Conservation (phyloP, 2,113 vertebrate genomes). For the Emberiza fucata region DNA sequence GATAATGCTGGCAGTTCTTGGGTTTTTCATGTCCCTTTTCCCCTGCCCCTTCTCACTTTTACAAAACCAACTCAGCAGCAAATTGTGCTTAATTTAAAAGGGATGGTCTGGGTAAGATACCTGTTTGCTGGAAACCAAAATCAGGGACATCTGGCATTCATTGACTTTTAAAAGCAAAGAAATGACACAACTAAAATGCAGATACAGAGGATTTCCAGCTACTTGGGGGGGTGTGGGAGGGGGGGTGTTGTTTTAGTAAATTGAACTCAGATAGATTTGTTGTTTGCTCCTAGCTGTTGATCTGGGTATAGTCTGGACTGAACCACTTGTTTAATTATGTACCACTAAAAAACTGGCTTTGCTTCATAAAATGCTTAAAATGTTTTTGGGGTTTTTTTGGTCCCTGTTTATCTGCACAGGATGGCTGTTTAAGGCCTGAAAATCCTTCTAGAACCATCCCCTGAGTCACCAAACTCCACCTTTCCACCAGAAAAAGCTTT, state of each 20-base stretch:
- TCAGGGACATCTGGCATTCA: conserved; percentile 49
- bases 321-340: neutral
- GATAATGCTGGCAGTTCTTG: neutral
- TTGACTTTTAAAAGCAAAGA: conserved; percentile 40
- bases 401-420: neutral
- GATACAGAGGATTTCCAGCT: conserved; percentile 34
- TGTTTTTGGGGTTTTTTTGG: neutral
- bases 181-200: conserved; percentile 43
- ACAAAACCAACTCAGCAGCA: neutral
- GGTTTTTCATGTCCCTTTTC: neutral
- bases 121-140: conserved; percentile 21
- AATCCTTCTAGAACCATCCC: neutral
- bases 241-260: conserved; percentile 20
- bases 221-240: neutral
- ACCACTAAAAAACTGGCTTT: neutral
- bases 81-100: conserved; percentile 22
- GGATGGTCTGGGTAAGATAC: conserved; percentile 30
- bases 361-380: neutral
- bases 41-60: neutral
- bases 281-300: neutral
- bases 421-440: neutral
- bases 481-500: neutral
- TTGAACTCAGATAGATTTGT: neutral
- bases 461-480: neutral
- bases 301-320: neutral